These are phyloP conservation scores for Heteronetta atricapilla DNA, from an alignment of 2,113 vertebrate genomes.

Conservation along the genomic window DNA sequence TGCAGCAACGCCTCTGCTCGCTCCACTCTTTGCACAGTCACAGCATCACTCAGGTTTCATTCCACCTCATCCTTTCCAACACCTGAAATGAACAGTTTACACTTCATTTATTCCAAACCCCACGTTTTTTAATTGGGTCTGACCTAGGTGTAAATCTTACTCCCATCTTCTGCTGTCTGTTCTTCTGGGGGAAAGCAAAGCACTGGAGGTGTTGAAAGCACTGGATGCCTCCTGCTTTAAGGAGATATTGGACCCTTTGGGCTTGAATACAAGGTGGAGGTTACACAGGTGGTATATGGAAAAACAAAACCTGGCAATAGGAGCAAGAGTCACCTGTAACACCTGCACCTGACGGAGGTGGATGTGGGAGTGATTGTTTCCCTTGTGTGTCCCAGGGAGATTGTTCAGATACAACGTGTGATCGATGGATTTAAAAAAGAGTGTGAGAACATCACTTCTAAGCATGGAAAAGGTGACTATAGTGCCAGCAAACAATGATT, in stretches of 20 bases:
- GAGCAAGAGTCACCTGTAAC: neutral
- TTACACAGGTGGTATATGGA: neutral
- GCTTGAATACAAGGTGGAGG: neutral
- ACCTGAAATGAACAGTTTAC: neutral
- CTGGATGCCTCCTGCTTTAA: neutral
- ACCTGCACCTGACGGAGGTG: neutral
- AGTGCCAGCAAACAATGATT: neutral
- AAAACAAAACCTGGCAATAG: neutral
- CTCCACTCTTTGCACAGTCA: neutral
- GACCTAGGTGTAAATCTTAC: neutral
- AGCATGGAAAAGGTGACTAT: neutral
- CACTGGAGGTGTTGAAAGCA: neutral
- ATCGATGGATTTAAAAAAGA: neutral
- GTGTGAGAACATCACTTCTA: neutral
- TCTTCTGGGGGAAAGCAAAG: neutral
- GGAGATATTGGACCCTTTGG: neutral
- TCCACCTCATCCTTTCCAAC: neutral
- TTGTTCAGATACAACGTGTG: neutral
- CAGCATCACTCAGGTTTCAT: conserved; percentile 28
- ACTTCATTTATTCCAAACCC: neutral
- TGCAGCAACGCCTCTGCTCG: neutral
- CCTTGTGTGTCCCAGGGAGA: neutral
- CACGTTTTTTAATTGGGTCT: neutral
- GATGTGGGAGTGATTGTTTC: neutral
- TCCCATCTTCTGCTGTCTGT: neutral